Conservation (phyloP, 2,888 invertebrate genomes). For the Drepanosiphum platanoidis region DNA sequence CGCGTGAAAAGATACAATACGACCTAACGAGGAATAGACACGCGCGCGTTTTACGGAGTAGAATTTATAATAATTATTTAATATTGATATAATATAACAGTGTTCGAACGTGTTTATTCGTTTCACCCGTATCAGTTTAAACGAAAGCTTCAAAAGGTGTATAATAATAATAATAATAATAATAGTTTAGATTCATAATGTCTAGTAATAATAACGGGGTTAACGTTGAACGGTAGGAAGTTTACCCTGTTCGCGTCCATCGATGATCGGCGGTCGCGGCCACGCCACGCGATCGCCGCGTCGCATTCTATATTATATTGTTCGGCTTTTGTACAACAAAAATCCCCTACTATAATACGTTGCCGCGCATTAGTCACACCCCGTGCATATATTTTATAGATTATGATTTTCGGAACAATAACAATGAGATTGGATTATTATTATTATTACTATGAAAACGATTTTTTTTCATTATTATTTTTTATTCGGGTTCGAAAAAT, state of each 20-base stretch:
- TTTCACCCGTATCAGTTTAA: not conserved
- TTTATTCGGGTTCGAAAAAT: not conserved
- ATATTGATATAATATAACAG: no score
- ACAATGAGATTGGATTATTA: not conserved
- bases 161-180: not conserved
- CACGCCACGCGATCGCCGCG: not conserved
- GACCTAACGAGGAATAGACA: no score
- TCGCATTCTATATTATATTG: constrained; percentile 9
- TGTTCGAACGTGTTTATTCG: no score
- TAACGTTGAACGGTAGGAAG: not conserved
- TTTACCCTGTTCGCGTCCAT: not conserved
- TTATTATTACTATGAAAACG: not conserved
- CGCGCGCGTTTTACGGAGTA: no score
- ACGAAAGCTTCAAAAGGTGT: not conserved
- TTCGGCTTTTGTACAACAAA: not conserved
- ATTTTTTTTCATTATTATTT: not conserved
- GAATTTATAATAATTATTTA: no score
- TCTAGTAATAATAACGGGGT: no score
- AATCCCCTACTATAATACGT: not conserved
- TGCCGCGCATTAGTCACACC: constrained; percentile 17
- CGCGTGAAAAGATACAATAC: no score
- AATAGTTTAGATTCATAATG: no score
- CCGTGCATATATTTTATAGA: not conserved
- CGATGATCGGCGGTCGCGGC: not conserved
- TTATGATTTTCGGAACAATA: not conserved